A percentile compares a stretch with the other conserved stretches of the same genome.
Evolutionary conservation across 64 coral and sea anemone genomes (phyloP).

Genomic region (Dendrophyllia cribrosa): DNA sequence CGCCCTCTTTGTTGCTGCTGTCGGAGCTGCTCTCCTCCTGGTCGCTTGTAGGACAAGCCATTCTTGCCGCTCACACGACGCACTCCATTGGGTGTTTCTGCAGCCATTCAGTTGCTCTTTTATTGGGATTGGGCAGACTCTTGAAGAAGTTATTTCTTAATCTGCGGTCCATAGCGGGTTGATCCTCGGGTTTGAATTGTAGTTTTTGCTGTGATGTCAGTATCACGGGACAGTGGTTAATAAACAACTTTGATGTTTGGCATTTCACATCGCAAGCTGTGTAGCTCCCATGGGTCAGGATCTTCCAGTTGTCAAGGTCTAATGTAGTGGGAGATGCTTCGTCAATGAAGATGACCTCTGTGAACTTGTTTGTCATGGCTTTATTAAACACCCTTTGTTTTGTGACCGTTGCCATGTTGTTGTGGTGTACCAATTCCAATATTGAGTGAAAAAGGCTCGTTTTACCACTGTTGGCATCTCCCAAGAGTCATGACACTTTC

Average conservation of each 20-base stretch:
- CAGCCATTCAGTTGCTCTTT: background rate
- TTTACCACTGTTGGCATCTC: slow-evolving; percentile 38
- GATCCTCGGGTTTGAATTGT: slow-evolving; percentile 39
- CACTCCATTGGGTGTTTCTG: no score
- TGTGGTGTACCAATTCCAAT: slow-evolving; percentile 11
- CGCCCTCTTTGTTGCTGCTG: background rate
- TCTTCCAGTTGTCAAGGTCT: slow-evolving; percentile 52
- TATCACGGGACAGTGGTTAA: slow-evolving; percentile 31
- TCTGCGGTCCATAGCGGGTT: slow-evolving; percentile 29
- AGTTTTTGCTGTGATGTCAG: slow-evolving; percentile 29
- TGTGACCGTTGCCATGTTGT: slow-evolving; percentile 3
- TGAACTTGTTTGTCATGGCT: slow-evolving; percentile 22
- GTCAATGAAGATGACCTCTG: slow-evolving; percentile 55
- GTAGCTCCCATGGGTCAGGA: no score
- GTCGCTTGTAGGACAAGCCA: background rate
- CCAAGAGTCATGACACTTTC: slow-evolving; percentile 29
- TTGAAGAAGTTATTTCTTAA: slow-evolving; percentile 28
- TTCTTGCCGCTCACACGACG: slow-evolving; percentile 35
- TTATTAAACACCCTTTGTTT: slow-evolving; percentile 54
- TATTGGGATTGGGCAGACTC: background rate
- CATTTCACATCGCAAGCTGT: slow-evolving; percentile 47
- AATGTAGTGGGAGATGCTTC: slow-evolving; percentile 30
- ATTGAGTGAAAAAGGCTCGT: slow-evolving; percentile 25
- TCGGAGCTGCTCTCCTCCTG: slow-evolving; percentile 26
- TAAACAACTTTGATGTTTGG: slow-evolving; percentile 40